phyloP scores from a whole-genome alignment of 2,113 vertebrate genomes.

The Arvicanthis niloticus region DNA sequence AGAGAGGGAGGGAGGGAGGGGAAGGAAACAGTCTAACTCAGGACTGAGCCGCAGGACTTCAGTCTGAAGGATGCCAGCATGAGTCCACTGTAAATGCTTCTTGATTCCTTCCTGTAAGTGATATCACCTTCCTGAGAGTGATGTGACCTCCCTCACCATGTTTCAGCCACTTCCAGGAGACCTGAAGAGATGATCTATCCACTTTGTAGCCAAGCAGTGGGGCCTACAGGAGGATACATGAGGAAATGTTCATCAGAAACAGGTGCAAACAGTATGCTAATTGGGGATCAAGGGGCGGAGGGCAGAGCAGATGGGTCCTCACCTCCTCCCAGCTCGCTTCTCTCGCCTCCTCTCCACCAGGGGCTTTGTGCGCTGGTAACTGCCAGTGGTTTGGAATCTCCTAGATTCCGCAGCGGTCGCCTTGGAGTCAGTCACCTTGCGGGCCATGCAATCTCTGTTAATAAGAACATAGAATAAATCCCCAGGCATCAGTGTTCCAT shows the following conservation, averaged over 20 bases:
- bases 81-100: not conserved
- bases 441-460: conserved; percentile 68
- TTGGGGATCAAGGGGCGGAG: not conserved
- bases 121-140: not conserved
- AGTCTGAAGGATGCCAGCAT: not conserved
- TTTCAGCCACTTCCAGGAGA: not conserved
- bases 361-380: not conserved
- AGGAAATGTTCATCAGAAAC: conserved; percentile 53
- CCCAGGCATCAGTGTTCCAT: not conserved
- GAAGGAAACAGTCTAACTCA: not conserved
- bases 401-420: not conserved
- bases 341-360: not conserved
- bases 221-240: conserved; percentile 58
- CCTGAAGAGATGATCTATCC: not conserved
- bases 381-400: not conserved
- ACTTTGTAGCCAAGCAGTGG: not conserved
- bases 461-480: conserved; percentile 78
- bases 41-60: not conserved
- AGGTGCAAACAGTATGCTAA: not conserved
- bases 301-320: conserved; percentile 43
- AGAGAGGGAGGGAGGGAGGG: too few species aligned
- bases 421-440: not conserved
- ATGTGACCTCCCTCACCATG: not conserved
- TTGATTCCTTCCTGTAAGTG: not conserved
- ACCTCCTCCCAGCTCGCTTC: conserved; percentile 62